Evolutionary conservation across 2,113 vertebrate species (phyloP).

Genomic region (Hymenochirus boettgeri): DNA sequence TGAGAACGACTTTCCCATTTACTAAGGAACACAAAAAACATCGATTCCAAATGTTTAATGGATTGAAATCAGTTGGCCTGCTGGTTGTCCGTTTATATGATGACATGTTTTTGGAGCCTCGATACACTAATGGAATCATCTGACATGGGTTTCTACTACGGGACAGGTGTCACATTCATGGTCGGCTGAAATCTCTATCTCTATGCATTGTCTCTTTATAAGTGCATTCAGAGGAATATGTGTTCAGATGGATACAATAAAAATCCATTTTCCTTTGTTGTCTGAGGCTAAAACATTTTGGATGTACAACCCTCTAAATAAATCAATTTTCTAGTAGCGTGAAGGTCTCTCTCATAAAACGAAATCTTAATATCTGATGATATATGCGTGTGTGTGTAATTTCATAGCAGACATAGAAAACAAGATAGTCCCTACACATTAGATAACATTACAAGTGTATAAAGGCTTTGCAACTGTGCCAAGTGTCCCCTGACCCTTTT

Average conservation of each 20-base stretch:
- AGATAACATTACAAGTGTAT: no score
- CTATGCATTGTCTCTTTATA: slow-evolving; percentile 1
- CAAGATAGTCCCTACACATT: no score
- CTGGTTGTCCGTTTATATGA: slow-evolving; percentile 21
- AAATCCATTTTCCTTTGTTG: neutral
- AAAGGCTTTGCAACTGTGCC: no score
- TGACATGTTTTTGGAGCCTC: slow-evolving; percentile 20
- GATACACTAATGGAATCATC: slow-evolving; percentile 20
- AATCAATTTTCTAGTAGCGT: neutral
- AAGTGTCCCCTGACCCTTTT: no score
- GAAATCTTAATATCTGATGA: no score
- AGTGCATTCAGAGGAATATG: slow-evolving; percentile 11
- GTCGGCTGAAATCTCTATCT: slow-evolving; percentile 6
- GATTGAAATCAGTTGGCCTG: neutral
- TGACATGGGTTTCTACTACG: slow-evolving; percentile 19
- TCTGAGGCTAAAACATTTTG: no score
- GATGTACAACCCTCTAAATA: neutral
- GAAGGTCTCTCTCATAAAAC: neutral
- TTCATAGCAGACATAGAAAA: no score
- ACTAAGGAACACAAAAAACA: neutral
- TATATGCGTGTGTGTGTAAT: no score
- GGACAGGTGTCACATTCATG: slow-evolving; percentile 31
- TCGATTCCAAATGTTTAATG: neutral
- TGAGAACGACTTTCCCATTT: neutral
- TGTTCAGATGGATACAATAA: slow-evolving; percentile 8